phyloP scores from a whole-genome alignment of 2,797 vertebrate genomes.

The Onychomys arenicola region DNA sequence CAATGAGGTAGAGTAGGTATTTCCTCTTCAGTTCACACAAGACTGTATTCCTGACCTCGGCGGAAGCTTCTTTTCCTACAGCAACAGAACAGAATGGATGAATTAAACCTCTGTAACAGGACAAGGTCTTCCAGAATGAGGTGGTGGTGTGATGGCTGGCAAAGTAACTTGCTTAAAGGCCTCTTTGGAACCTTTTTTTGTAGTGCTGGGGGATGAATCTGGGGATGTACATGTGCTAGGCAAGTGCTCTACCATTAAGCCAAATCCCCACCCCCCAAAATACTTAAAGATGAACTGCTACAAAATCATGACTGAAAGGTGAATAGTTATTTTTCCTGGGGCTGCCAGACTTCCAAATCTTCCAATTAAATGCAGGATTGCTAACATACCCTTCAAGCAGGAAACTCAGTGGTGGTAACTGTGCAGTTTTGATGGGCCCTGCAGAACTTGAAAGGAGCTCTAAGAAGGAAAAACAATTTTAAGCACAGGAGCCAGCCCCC shows the following conservation, averaged over 20 bases:
- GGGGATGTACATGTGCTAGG: neutral
- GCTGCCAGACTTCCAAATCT: neutral
- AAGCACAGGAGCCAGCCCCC: neutral
- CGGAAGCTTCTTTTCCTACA: constrained; percentile 35
- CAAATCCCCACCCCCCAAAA: neutral
- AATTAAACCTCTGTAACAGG: neutral
- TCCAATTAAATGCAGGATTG: neutral
- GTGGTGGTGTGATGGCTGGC: neutral
- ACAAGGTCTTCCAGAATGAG: neutral
- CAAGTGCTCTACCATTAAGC: neutral
- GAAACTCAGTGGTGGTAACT: constrained; percentile 53
- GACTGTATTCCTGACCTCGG: neutral
- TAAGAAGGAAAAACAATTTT: constrained; percentile 36
- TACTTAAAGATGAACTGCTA: neutral
- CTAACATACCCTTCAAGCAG: constrained; percentile 46
- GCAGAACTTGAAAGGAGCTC: constrained; percentile 59
- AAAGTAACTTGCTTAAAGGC: neutral
- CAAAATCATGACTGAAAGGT: neutral
- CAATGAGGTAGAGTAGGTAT: constrained; percentile 69
- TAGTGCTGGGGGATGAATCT: neutral
- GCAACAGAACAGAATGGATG: constrained; percentile 19
- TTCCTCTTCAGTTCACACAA: neutral
- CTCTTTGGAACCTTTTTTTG: neutral
- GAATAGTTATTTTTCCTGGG: constrained; percentile 27
- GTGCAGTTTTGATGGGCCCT: neutral